Conservation (phyloP, 2,797 vertebrate species). For the Lepilemur ruficaudatus region DNA sequence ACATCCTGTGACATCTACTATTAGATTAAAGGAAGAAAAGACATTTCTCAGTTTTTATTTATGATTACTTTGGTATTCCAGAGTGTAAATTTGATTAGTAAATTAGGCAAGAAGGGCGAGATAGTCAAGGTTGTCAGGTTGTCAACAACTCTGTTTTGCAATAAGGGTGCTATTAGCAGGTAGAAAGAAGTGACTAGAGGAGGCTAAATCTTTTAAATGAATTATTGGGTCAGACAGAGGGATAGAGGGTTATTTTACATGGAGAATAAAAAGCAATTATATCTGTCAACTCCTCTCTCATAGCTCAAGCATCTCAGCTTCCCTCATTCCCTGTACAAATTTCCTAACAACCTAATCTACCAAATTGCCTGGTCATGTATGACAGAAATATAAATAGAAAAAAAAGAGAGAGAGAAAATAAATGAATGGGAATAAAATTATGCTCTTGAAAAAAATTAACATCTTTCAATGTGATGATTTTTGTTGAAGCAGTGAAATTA, state of each 20-base stretch:
- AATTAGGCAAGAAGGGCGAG: background rate
- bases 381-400: background rate
- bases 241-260: background rate
- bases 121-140: background rate
- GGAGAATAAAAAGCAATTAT: background rate
- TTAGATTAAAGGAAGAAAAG: background rate
- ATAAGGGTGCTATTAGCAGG: background rate
- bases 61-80: background rate
- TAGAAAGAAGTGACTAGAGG: background rate
- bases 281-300: background rate
- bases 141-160: background rate
- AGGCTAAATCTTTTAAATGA: background rate
- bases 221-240: background rate
- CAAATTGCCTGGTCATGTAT: background rate
- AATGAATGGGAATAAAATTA: background rate
- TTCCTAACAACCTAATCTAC: background rate
- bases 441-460: background rate
- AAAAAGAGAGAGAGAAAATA: background rate
- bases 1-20: background rate
- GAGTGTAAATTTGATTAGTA: background rate
- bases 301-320: background rate
- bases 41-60: background rate
- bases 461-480: background rate
- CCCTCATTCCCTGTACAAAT: background rate
- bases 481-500: background rate